A percentile compares a stretch with the other conserved stretches of the same genome.
Conservation (phyloP, 2,888 invertebrate genomes). For the Cephus pygmeus region DNA sequence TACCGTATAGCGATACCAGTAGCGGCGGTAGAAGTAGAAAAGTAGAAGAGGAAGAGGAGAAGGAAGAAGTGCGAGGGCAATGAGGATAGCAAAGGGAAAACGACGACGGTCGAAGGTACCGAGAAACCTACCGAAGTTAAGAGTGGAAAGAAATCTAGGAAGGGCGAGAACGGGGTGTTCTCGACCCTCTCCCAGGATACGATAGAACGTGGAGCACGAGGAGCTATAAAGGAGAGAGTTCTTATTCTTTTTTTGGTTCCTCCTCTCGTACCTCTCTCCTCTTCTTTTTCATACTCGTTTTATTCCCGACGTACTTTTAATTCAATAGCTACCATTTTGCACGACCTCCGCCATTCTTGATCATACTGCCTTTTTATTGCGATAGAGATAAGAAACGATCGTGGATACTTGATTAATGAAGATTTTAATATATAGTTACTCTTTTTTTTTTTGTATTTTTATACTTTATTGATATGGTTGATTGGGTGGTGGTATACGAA, state of each 20-base stretch:
- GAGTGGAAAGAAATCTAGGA: neutral
- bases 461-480: neutral
- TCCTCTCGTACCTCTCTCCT: conserved; percentile 1
- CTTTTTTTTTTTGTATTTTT: neutral
- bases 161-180: neutral
- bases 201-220: neutral
- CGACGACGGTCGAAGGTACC: conserved; percentile 17
- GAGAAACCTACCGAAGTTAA: conserved; percentile 6
- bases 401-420: neutral
- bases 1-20: neutral
- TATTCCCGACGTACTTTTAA: conserved; percentile 59
- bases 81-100: neutral
- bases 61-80: conserved; percentile 10
- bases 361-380: neutral
- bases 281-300: conserved; percentile 33
- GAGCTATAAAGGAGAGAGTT: conserved; percentile 42
- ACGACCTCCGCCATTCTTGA: conserved; percentile 5
- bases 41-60: conserved; percentile 30
- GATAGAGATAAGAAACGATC: neutral
- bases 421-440: neutral
- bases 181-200: neutral
- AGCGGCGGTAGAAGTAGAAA: neutral
- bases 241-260: conserved; percentile 16
- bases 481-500: neutral
- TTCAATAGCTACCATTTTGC: conserved; percentile 58